Conservation (phyloP, 2,888 invertebrate species). For the Gnatocerus cornutus region DNA sequence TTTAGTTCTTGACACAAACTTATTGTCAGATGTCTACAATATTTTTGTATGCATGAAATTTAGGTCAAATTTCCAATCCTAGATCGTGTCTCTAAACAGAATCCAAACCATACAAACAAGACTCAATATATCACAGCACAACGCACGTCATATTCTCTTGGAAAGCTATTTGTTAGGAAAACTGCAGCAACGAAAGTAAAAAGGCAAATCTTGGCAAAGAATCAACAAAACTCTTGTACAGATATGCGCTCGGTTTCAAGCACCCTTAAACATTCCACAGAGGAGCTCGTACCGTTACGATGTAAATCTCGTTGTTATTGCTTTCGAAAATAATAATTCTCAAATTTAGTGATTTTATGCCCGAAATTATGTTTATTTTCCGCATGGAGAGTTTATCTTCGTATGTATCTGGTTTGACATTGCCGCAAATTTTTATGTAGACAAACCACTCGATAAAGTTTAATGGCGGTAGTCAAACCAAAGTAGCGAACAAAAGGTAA, state of each 20-base stretch:
- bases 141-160: constrained; percentile 1
- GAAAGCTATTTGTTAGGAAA: constrained; percentile 5
- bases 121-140: background rate
- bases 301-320: constrained; percentile 1
- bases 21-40: too few relatives aligned
- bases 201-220: constrained; percentile 12
- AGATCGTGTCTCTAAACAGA: background rate
- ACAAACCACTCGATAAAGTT: constrained; percentile 14
- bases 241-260: background rate
- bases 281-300: background rate
- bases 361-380: too few relatives aligned
- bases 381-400: background rate
- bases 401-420: too few relatives aligned
- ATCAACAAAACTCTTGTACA: constrained; percentile 16
- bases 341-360: background rate
- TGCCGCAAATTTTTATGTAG: constrained; percentile 18
- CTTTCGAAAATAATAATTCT: constrained; percentile 3
- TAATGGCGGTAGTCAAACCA: constrained; percentile 13
- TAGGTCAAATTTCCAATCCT: too few relatives aligned
- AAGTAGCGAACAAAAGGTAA: constrained; percentile 1
- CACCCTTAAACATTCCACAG: constrained; percentile 3
- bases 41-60: too few relatives aligned
- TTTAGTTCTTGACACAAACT: too few relatives aligned
- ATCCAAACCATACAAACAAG: background rate
- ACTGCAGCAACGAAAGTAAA: constrained; percentile 8